Evolutionary conservation across 2,113 vertebrate species (phyloP).

Genomic region (Bubo scandiacus): DNA sequence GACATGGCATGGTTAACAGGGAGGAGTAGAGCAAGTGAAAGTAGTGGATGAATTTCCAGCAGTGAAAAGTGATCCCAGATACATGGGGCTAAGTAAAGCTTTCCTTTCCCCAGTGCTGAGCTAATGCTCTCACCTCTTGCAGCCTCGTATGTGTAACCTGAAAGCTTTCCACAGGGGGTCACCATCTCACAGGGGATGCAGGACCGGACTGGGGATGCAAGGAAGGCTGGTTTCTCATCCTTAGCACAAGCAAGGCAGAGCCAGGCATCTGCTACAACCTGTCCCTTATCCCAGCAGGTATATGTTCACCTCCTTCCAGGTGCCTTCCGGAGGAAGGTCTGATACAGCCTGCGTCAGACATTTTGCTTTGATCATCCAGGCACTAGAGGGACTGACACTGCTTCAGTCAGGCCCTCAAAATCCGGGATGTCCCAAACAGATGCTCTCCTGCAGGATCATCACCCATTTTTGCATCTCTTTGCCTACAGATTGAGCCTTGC

Average conservation of each 20-base stretch:
- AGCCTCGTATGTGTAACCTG: neutral
- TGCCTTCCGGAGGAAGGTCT: neutral
- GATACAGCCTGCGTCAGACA: neutral
- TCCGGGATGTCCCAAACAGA: neutral
- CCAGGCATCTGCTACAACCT: neutral
- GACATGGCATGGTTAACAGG: neutral
- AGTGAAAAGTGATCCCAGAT: neutral
- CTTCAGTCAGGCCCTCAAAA: neutral
- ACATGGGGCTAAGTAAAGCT: neutral
- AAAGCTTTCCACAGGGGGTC: constrained; percentile 39
- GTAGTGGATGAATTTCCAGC: neutral
- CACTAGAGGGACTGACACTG: neutral
- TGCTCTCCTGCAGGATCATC: neutral
- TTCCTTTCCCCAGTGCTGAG: neutral
- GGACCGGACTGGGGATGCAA: neutral
- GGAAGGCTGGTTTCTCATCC: neutral
- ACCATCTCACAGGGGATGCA: neutral
- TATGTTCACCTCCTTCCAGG: neutral
- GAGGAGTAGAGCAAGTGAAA: neutral
- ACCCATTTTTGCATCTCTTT: neutral
- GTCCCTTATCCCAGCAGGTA: neutral
- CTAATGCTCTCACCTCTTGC: neutral
- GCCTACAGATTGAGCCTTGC: neutral
- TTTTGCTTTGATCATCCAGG: neutral
- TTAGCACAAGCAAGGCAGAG: neutral